phyloP scores from a whole-genome alignment of 2,113 vertebrate species.

The Leptobrachium leishanense region DNA sequence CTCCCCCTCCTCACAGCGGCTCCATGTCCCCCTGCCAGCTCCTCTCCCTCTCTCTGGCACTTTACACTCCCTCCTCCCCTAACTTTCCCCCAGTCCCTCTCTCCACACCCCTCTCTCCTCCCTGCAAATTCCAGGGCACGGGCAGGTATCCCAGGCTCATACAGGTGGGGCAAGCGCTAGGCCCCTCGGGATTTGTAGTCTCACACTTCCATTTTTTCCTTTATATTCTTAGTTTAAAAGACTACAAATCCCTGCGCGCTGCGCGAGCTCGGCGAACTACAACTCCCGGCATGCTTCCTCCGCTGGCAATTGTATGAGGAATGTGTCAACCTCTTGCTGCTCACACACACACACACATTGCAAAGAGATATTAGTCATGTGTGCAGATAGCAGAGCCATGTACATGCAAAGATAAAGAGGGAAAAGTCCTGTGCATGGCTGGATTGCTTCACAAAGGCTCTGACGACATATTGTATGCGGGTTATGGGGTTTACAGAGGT shows the following conservation, averaged over 20 bases:
- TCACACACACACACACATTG: too few species aligned
- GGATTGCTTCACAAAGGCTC: too few species aligned
- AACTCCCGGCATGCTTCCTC: neutral
- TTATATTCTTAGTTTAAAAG: neutral
- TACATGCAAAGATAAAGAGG: too few species aligned
- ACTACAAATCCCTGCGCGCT: slow-evolving; percentile 12
- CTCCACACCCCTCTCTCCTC: neutral
- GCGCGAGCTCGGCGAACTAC: neutral
- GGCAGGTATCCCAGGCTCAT: slow-evolving; percentile 20
- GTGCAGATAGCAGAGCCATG: neutral
- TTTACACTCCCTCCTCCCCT: slow-evolving; percentile 1
- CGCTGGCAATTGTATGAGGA: neutral
- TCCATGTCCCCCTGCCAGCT: neutral
- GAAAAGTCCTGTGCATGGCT: too few species aligned
- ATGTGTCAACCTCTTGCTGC: neutral
- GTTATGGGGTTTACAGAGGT: too few species aligned
- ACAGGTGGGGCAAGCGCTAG: slow-evolving; percentile 30
- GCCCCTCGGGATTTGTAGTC: slow-evolving; percentile 19
- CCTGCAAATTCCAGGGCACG: slow-evolving; percentile 19
- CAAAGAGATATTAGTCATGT: neutral
- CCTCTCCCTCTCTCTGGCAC: neutral
- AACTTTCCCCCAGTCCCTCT: neutral
- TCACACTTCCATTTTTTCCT: too few species aligned
- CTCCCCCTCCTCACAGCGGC: neutral
- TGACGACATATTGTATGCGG: too few species aligned